These are phyloP conservation scores for Dromius quadrimaculatus DNA, from an alignment of 2,888 invertebrate species.

Conservation along the genomic window DNA sequence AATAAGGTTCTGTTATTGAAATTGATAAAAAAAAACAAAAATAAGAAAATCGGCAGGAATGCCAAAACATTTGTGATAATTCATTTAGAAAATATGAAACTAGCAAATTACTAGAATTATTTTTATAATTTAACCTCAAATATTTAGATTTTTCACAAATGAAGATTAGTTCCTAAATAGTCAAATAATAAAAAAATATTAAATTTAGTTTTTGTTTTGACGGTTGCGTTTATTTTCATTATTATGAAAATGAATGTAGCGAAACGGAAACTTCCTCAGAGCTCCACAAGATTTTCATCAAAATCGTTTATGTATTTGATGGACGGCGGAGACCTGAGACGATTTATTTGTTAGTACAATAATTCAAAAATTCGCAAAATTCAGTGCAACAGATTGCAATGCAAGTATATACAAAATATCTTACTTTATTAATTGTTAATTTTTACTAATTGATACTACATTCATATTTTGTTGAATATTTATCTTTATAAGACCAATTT, in stretches of 20 bases:
- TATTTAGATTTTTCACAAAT: slow-evolving; percentile 39
- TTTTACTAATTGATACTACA: slow-evolving; percentile 33
- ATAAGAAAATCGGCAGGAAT: slow-evolving; percentile 18
- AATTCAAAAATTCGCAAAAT: slow-evolving; percentile 41
- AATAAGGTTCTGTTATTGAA: slow-evolving; percentile 42
- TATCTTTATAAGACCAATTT: no score
- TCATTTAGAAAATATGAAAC: slow-evolving; percentile 28
- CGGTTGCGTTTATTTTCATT: not conserved
- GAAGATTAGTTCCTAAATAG: slow-evolving; percentile 38
- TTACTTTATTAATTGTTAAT: slow-evolving; percentile 21
- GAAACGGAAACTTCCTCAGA: no score
- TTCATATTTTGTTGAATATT: slow-evolving; percentile 16
- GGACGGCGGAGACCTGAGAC: no score
- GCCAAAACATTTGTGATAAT: slow-evolving; percentile 34
- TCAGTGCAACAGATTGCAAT: slow-evolving; percentile 45
- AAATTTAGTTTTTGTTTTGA: slow-evolving; percentile 1
- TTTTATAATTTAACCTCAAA: slow-evolving; percentile 30
- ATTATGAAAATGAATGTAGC: no score
- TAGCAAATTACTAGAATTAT: slow-evolving; percentile 33
- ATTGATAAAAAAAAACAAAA: no score
- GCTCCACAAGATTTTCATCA: no score
- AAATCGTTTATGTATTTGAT: no score
- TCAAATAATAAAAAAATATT: slow-evolving; percentile 14
- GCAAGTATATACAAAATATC: slow-evolving; percentile 37
- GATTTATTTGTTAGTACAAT: no score